These are phyloP conservation scores for Drosophila santomea DNA, from an alignment of 1,140 invertebrate species.

Conservation along the genomic window DNA sequence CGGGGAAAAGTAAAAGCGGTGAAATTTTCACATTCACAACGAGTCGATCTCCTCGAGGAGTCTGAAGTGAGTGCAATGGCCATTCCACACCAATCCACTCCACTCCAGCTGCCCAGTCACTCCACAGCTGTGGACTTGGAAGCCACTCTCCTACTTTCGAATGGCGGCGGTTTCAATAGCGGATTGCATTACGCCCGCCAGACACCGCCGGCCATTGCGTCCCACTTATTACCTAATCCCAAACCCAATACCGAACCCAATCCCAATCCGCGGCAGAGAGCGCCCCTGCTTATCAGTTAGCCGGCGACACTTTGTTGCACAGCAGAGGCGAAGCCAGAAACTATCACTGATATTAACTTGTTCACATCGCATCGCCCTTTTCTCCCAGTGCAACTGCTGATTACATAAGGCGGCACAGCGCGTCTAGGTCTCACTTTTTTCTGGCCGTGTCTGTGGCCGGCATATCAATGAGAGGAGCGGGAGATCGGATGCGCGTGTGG, in stretches of 20 bases:
- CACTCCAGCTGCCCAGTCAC: conserved; percentile 1
- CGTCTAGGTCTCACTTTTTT: conserved; percentile 14
- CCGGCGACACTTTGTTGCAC: conserved; percentile 17
- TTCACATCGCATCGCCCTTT: neutral
- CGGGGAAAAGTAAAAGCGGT: conserved; percentile 79
- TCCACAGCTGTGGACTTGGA: conserved; percentile 22
- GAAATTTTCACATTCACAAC: conserved; percentile 82
- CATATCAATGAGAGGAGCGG: conserved; percentile 71
- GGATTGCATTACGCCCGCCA: conserved; percentile 50
- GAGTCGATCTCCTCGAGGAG: conserved; percentile 70
- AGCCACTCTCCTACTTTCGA: conserved; percentile 67
- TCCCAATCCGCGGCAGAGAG: neutral
- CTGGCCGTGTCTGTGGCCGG: conserved; percentile 41
- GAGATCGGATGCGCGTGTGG: conserved; percentile 45
- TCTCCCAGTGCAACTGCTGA: neutral
- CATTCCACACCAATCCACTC: neutral
- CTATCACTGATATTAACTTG: neutral
- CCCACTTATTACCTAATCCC: conserved; percentile 63
- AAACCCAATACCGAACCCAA: neutral
- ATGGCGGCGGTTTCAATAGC: conserved; percentile 45
- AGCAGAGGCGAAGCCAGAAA: conserved; percentile 1
- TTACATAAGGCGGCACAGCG: conserved; percentile 54
- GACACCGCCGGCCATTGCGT: conserved; percentile 40
- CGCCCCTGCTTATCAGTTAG: conserved; percentile 38
- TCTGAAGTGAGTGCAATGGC: conserved; percentile 63